phyloP scores from a whole-genome alignment of 2,113 vertebrate species.

The Ornithorhynchus anatinus region DNA sequence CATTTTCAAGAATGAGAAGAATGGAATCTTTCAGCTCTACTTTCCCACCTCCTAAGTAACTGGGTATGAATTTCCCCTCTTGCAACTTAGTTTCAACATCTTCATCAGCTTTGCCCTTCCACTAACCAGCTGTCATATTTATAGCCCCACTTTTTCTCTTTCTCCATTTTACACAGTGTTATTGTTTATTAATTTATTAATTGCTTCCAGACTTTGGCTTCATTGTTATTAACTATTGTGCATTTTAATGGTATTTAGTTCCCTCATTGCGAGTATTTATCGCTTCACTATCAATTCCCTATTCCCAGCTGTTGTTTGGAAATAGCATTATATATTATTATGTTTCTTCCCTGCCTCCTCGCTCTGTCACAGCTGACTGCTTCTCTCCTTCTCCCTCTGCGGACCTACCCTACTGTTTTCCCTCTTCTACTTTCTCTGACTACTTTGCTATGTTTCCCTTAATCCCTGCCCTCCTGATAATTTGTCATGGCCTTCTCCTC shows the following conservation, averaged over 20 bases:
- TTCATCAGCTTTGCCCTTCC: neutral
- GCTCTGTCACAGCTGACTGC: slow-evolving; percentile 69
- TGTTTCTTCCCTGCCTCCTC: slow-evolving; percentile 59
- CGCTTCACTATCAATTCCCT: slow-evolving; percentile 64
- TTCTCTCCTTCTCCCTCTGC: slow-evolving; percentile 61
- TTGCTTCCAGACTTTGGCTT: slow-evolving; percentile 56
- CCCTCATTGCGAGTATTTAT: slow-evolving; percentile 69
- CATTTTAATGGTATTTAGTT: slow-evolving; percentile 69
- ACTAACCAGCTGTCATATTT: neutral
- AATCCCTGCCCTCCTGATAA: slow-evolving; percentile 9
- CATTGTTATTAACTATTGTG: slow-evolving; percentile 63
- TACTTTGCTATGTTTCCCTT: slow-evolving; percentile 29
- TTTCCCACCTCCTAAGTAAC: neutral
- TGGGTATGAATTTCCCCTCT: neutral
- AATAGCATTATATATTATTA: slow-evolving; percentile 64
- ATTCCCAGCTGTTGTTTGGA: slow-evolving; percentile 72
- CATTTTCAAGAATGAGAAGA: no score
- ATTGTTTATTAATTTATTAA: slow-evolving; percentile 67
- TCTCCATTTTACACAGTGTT: slow-evolving; percentile 25
- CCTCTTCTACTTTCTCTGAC: slow-evolving; percentile 1
- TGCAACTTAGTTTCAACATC: neutral
- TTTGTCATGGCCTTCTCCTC: neutral
- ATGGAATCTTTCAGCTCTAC: neutral
- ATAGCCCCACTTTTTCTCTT: slow-evolving; percentile 20
- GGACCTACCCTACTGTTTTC: slow-evolving; percentile 51